Conservation (phyloP, 1,140 invertebrate species). For the Brachionus manjavacas region DNA sequence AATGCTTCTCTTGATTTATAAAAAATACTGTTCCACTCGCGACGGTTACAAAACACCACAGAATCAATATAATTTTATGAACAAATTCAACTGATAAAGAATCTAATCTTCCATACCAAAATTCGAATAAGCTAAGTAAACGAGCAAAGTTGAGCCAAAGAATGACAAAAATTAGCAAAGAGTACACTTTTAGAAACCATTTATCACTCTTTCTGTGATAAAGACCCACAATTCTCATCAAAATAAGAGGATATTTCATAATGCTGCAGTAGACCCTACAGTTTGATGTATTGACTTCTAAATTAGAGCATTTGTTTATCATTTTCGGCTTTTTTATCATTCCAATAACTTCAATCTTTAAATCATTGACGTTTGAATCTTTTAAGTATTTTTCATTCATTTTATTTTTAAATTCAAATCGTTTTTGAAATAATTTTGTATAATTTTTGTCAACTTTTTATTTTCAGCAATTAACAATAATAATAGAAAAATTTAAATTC, state of each 20-base stretch:
- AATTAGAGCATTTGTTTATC: background rate
- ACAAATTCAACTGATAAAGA: background rate
- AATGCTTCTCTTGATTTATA: background rate
- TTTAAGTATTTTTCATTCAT: too few relatives aligned
- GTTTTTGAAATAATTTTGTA: too few relatives aligned
- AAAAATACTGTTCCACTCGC: background rate
- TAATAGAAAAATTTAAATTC: too few relatives aligned
- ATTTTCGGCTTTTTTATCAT: too few relatives aligned
- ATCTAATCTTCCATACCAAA: background rate
- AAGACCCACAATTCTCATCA: background rate
- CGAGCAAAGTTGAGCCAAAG: slow-evolving; percentile 23
- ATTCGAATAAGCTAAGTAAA: background rate
- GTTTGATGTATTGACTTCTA: background rate
- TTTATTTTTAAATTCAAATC: too few relatives aligned
- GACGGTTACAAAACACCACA: background rate
- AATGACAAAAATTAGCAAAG: background rate
- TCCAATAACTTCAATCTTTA: too few relatives aligned
- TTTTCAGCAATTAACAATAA: too few relatives aligned
- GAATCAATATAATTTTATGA: background rate
- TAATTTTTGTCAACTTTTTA: too few relatives aligned
- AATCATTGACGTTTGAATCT: too few relatives aligned
- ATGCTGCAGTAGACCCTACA: background rate
- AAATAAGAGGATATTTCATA: background rate
- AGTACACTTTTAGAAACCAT: background rate
- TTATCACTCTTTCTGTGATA: background rate